Evolutionary conservation across 2,797 vertebrate genomes (phyloP).

Genomic region (Anableps anableps): DNA sequence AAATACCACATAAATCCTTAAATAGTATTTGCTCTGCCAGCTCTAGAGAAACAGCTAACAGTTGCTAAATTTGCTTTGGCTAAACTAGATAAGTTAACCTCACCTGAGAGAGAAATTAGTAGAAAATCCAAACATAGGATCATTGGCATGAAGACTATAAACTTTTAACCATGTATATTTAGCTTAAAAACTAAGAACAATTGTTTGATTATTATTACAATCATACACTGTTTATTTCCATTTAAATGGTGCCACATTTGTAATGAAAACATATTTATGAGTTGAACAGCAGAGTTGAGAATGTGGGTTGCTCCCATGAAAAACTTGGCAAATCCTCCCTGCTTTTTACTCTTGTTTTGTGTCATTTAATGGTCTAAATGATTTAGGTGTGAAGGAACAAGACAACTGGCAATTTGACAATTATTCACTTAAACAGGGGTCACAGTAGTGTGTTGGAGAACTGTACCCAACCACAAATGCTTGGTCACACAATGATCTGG

Average conservation of each 20-base stretch:
- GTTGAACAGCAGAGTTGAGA: background rate
- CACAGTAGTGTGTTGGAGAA: background rate
- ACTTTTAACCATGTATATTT: background rate
- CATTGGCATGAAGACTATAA: background rate
- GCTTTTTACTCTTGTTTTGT: background rate
- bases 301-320: background rate
- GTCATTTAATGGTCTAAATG: background rate
- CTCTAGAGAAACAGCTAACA: background rate
- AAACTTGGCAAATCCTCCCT: background rate
- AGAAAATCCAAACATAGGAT: background rate
- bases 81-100: background rate
- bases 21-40: background rate
- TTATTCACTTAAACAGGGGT: background rate
- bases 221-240: background rate
- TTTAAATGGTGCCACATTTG: background rate
- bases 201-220: background rate
- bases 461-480: background rate
- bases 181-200: background rate
- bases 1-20: background rate
- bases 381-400: background rate
- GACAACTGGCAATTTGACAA: background rate
- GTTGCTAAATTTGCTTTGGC: background rate
- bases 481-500: background rate
- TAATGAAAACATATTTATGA: background rate
- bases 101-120: background rate